Base-by-base conservation (phyloP, 1,140 invertebrate species). In the Schmidtea mediterranea region DNA sequence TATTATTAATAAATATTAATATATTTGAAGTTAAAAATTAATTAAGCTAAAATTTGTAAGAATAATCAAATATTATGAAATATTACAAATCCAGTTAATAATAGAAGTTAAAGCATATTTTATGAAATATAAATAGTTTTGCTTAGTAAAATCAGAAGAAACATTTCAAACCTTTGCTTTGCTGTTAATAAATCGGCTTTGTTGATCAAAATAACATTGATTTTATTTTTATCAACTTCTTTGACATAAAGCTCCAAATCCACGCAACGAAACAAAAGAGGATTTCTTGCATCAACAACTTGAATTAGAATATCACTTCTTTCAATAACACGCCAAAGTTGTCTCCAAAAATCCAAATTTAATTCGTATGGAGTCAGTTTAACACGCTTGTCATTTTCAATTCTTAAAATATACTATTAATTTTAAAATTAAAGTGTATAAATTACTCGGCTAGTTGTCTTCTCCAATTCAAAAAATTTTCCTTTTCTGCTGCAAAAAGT, bases 271-370 rank as follows among this genome's bases (percentile, higher is more conserved):
- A 94, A 98, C 0, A 98, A 65, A 24, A 94, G 62, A 1, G 90
- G 90, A 72, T 97, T 94, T 55, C 92, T 71, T 1, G 82, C 86
- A 72, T 98, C 92, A 0, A 97, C 76, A 55, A 97, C 84, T 61
- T 95, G 83, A 10, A 95, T 75, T 23, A 97, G 68, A 39, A 97
- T 72, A 69, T 98, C 83, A 59, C 83, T 87, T 55, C 22, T 2
- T 62, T 98, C 92, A 15, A 97, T 73, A 1, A 97, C 90, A 55
- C 90, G 73, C 92, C 92, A 98, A 5, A 98, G 63, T 63, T 98
- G 90, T 38, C 87, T 73, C 92, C 92, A 98, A 53, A 95, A 82
- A 62, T 97, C 87, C 15, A 97, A 66, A 68, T 98, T 98, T 55
- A 84, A 80, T 60, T 98, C 92, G 68, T 89, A 98, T 0, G 90